These are phyloP conservation scores for Nemapogon koenigi DNA, from an alignment of 2,888 invertebrate species.

Conservation along the genomic window DNA sequence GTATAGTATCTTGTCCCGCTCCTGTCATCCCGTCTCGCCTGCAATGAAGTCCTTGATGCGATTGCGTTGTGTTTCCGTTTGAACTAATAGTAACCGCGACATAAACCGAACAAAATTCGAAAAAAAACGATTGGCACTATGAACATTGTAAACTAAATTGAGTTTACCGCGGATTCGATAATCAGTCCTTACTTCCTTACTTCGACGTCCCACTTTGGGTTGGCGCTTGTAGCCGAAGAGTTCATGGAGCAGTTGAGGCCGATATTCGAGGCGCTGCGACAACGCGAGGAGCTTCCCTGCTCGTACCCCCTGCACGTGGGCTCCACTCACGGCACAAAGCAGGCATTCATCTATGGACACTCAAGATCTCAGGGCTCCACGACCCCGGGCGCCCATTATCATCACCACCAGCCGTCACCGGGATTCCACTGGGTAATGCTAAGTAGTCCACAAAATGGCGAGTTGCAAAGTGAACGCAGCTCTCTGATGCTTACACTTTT, in stretches of 20 bases:
- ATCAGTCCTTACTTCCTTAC: slow-evolving; percentile 37
- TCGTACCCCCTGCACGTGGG: slow-evolving; percentile 90
- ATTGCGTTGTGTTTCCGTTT: slow-evolving; percentile 25
- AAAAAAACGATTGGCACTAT: slow-evolving; percentile 58
- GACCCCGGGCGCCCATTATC: slow-evolving; percentile 69
- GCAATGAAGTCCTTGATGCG: slow-evolving; percentile 19
- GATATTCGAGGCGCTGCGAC: slow-evolving; percentile 92
- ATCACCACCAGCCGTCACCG: slow-evolving; percentile 71
- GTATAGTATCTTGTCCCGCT: slow-evolving; percentile 56
- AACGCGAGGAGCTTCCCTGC: slow-evolving; percentile 89
- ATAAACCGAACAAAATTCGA: slow-evolving; percentile 28
- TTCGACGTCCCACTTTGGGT: slow-evolving; percentile 25
- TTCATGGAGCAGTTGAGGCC: slow-evolving; percentile 95
- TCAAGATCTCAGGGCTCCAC: slow-evolving; percentile 69
- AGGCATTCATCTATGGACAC: slow-evolving; percentile 67
- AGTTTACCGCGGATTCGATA: slow-evolving; percentile 25
- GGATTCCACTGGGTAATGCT: slow-evolving; percentile 80
- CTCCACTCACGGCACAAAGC: slow-evolving; percentile 68
- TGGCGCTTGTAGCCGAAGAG: slow-evolving; percentile 81
- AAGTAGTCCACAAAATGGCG: no score
- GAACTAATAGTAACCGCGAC: slow-evolving; percentile 47
- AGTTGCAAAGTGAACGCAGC: no score
- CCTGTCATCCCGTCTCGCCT: slow-evolving; percentile 48
- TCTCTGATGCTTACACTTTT: no score
- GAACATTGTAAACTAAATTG: slow-evolving; percentile 35